Percentiles rank a stretch among this genome's conserved stretches.
Evolutionary conservation across 2,888 invertebrate species (phyloP).

Genomic region (Lycia hirtaria): DNA sequence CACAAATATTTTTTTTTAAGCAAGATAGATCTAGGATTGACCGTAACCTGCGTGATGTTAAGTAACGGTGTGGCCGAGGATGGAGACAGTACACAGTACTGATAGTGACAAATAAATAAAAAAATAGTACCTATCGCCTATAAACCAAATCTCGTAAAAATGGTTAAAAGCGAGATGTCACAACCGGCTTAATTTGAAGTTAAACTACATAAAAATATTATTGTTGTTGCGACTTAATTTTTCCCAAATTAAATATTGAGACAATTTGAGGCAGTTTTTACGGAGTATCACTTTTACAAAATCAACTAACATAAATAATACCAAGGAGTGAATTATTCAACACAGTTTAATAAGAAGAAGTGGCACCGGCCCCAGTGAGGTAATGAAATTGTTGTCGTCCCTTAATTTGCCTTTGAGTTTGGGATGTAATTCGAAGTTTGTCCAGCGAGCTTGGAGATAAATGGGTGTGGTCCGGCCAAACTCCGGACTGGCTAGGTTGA

Average conservation of each 20-base stretch:
- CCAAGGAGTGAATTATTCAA: not conserved
- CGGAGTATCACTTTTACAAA: not conserved
- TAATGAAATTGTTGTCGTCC: slow-evolving; percentile 40
- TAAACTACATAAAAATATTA: too few relatives aligned
- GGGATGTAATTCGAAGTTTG: slow-evolving; percentile 34
- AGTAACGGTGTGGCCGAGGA: too few relatives aligned
- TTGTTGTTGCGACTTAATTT: not conserved
- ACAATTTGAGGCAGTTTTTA: not conserved
- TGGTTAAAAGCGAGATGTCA: too few relatives aligned
- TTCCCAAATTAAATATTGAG: too few relatives aligned
- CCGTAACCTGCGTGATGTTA: too few relatives aligned
- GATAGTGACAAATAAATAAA: too few relatives aligned
- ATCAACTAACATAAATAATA: not conserved
- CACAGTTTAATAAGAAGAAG: slow-evolving; percentile 6
- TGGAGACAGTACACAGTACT: too few relatives aligned
- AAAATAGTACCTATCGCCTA: too few relatives aligned
- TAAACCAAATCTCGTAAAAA: too few relatives aligned
- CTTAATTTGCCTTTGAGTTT: slow-evolving; percentile 35
- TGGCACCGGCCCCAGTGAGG: slow-evolving; percentile 18
- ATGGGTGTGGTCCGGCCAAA: slow-evolving; percentile 16
- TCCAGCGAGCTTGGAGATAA: slow-evolving; percentile 19
- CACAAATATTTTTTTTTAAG: too few relatives aligned
- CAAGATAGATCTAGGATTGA: too few relatives aligned
- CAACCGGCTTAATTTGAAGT: too few relatives aligned
- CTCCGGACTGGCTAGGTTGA: not conserved